Percentiles rank a stretch among this genome's conserved stretches.
These are phyloP conservation scores for Falco punctatus DNA, from an alignment of 2,113 vertebrate species.

Conservation along the genomic window DNA sequence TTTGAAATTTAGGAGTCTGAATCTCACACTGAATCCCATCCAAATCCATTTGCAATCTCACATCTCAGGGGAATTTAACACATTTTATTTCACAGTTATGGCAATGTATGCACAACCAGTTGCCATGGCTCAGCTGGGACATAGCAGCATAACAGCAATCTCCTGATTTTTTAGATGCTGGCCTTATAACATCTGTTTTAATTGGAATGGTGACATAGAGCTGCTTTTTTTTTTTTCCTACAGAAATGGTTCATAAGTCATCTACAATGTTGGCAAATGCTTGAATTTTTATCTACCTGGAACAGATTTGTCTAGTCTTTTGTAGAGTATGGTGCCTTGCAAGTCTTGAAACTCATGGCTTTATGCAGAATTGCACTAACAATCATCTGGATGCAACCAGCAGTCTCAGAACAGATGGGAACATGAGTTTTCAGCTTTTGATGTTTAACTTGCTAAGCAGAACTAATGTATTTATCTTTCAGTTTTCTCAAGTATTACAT, in stretches of 20 bases:
- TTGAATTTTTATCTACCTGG: not conserved
- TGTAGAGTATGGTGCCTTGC: not conserved
- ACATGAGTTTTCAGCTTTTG: not conserved
- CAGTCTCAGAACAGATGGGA: not conserved
- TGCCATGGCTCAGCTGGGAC: not conserved
- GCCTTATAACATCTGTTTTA: not conserved
- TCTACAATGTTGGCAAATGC: not conserved
- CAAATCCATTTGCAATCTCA: not conserved
- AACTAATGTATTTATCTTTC: constrained; percentile 8
- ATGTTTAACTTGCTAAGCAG: constrained; percentile 5
- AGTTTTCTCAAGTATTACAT: constrained; percentile 9
- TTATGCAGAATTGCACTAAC: not conserved
- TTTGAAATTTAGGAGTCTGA: not conserved
- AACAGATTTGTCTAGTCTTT: not conserved
- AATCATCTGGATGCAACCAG: not conserved
- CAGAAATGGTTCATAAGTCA: not conserved
- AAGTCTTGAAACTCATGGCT: not conserved
- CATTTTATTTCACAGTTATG: not conserved
- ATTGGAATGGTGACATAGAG: not conserved
- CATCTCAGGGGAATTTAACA: not conserved
- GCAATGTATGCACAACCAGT: not conserved
- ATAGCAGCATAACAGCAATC: not conserved
- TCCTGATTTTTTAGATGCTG: not conserved
- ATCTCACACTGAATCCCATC: not conserved
- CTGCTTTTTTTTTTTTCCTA: not conserved